phyloP scores from a whole-genome alignment of 1,140 invertebrate genomes.

The Muscidifurax raptorellus region DNA sequence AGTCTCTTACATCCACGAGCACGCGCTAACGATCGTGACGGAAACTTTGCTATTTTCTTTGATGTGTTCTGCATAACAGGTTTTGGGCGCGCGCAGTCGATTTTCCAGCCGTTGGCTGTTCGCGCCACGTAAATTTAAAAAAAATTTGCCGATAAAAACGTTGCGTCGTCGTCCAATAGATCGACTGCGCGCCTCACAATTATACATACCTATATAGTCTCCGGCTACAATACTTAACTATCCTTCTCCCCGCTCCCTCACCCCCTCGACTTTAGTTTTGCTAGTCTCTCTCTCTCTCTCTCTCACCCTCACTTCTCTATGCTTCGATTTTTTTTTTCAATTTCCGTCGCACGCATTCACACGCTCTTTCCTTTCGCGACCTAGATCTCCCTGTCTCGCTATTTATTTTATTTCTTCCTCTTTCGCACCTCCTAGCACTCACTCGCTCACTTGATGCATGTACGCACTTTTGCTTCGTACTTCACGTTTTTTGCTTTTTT shows the following conservation, averaged over 20 bases:
- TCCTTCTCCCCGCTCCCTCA: constrained; percentile 53
- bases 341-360: constrained; percentile 11
- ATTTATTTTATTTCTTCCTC: constrained; percentile 46
- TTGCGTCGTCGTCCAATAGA: neutral
- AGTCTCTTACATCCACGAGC: neutral
- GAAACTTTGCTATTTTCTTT: neutral
- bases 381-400: constrained; percentile 57
- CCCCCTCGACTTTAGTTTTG: constrained; percentile 46
- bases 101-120: neutral
- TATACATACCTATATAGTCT: too few relatives aligned
- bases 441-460: constrained; percentile 42
- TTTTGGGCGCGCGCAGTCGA: neutral
- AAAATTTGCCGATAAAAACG: constrained; percentile 26
- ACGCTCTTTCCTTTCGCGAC: neutral
- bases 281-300: constrained; percentile 57
- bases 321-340: constrained; percentile 44
- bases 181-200: constrained; percentile 18
- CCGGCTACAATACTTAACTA: constrained; percentile 9
- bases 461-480: constrained; percentile 40
- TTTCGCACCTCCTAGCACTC: constrained; percentile 39
- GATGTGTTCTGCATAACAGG: neutral
- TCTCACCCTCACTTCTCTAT: constrained; percentile 50
- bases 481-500: constrained; percentile 53
- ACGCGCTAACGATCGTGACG: constrained; percentile 29
- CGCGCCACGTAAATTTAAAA: neutral